These are phyloP conservation scores for Sthenelais limicola DNA, from an alignment of 2,888 invertebrate species.

Conservation along the genomic window DNA sequence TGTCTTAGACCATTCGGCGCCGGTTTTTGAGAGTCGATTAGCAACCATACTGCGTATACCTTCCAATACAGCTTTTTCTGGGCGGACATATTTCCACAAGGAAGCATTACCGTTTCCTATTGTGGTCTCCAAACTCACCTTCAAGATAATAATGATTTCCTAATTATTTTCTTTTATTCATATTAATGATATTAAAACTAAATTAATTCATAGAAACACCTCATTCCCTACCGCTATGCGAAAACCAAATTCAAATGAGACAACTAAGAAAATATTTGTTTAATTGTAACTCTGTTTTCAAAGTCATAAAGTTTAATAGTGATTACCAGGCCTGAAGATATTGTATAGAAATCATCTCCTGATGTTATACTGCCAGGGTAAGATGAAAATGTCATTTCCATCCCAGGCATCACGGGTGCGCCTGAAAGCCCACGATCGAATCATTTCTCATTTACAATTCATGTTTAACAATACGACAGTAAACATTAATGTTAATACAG, in stretches of 20 bases:
- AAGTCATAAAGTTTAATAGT: neutral
- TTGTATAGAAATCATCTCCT: slow-evolving; percentile 86
- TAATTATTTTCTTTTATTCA: too few relatives aligned
- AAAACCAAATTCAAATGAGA: too few relatives aligned
- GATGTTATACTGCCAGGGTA: slow-evolving; percentile 86
- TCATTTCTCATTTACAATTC: too few relatives aligned
- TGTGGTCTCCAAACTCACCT: slow-evolving; percentile 83
- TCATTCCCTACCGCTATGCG: too few relatives aligned
- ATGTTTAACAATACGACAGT: too few relatives aligned
- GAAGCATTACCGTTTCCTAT: slow-evolving; percentile 82
- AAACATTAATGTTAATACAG: too few relatives aligned
- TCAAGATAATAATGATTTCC: too few relatives aligned
- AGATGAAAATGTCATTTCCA: slow-evolving; percentile 83
- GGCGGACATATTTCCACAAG: slow-evolving; percentile 80
- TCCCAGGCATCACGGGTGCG: slow-evolving; percentile 77
- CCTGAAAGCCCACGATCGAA: too few relatives aligned
- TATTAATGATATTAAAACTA: too few relatives aligned
- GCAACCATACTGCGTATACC: slow-evolving; percentile 87
- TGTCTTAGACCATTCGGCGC: slow-evolving; percentile 82
- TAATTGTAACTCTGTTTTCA: too few relatives aligned
- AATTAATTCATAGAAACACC: too few relatives aligned
- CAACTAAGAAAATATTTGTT: too few relatives aligned
- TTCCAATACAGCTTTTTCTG: slow-evolving; percentile 78
- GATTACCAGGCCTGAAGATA: slow-evolving; percentile 77
- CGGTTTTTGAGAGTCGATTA: slow-evolving; percentile 83